Evolutionary conservation across 2,113 vertebrate species (phyloP), one percentile per base, ranked within the genome.

Genomic region (Lophotis ruficrista): DNA sequence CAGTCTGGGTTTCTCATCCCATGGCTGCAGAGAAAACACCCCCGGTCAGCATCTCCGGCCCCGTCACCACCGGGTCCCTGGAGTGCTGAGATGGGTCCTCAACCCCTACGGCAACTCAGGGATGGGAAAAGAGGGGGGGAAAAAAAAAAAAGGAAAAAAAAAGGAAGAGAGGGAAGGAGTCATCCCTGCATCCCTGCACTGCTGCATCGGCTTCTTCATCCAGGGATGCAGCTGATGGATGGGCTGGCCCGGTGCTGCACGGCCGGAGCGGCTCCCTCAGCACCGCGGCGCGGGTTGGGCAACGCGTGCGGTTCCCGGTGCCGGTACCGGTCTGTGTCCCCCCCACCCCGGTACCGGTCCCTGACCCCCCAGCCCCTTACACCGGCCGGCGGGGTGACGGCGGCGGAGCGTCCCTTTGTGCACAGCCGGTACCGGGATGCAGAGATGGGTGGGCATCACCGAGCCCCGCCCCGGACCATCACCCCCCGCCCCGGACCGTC

Each of bases 351-450:
- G 35, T 18, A 11, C 69, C 35, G n/a, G 10, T 33, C 56, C 47
- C 60, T 56, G 30, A 1, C 54, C 12, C 28, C 70, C 7, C 16
- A 24, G 17, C 35, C 65, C 65, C 28, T 35, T 0, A 33, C 56
- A 60, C 28, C 56, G 53, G 33, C 33, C 41, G 10, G 11, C 41
- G 35, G 18, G 22, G 30, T 3, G 2, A 23, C 66, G 15, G 76
- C 75, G 37, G 72, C n/a, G 48, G 43, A 83, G 91, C 85, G 25
- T 80, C 72, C 93, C 85, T 96, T 96, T 95, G 91, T 92, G 91
- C 79, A 28, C 69, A 69, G 72, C 92, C 78, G 89, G 61, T 80
- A 78, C 93, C 83, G 90, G 87, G 61, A 91, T 65, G 93, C 87
- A 15, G 61, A 56, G 80, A 16, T 6, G 28, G 71, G 73, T 57